Base-by-base conservation (phyloP, 2,797 vertebrate species). In the Perodicticus potto region DNA sequence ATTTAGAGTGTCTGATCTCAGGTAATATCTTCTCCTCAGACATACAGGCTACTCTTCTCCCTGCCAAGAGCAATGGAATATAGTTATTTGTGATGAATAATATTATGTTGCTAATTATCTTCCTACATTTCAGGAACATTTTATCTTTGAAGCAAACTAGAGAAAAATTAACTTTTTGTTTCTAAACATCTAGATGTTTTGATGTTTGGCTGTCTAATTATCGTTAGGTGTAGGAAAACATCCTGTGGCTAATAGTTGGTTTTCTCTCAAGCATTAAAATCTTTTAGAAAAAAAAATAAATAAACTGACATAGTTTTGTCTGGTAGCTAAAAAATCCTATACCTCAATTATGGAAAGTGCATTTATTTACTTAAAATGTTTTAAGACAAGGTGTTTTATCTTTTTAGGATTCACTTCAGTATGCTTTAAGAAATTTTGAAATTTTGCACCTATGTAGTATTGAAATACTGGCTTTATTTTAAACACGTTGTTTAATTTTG, bases 401-500 rank as follows among this genome's bases (percentile, higher is more conserved):
- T 13, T 93, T 93, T 93, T 73, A 49, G 4, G 3, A 61, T 77
- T 65, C 22, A 87, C 20, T 55, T 40, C 29, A 89, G 59, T 77
- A 20, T 76, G 0, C 29, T 92, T 81, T 67, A 90, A 67, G 16
- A 61, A 59, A 69, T 83, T 86, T 88, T 88, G 19, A 72, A 77
- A 34, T 94, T 86, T 89, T 59, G 53, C 9, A 43, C 34, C 1
- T 65, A 45, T 59, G 40, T 76, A 77, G 20, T 57, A 69, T 69
- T 69, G 32, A 69, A 69, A 76, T 59, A 86, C 72, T 32, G 69
- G 19, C 3, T 45, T 93, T 92, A 77, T 90, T 90, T 92, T 86
- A 85, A 29, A 78, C 22, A 82, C 49, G 95, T 89, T 77, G 69
- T 59, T 49, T 78, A 74, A 91, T 90, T 45, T 85, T 84, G 57